phyloP scores from a whole-genome alignment of 2,113 vertebrate genomes.

The Stomatorhinus ivindoensis region DNA sequence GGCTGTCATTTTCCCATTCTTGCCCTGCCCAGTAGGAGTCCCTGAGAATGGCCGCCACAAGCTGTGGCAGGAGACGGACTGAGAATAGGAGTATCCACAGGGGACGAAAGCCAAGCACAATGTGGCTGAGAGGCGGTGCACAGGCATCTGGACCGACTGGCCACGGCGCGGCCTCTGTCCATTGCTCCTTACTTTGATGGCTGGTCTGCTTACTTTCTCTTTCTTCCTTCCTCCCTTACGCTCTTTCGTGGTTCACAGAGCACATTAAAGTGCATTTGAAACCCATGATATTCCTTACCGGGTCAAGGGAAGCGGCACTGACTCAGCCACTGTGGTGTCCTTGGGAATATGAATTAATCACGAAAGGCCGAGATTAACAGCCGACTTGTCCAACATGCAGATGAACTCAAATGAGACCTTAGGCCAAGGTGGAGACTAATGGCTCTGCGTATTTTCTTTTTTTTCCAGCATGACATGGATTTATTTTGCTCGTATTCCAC shows the following conservation, averaged over 20 bases:
- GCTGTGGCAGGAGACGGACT: background rate
- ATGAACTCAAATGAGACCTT: background rate
- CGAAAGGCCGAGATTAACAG: constrained; percentile 9
- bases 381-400: background rate
- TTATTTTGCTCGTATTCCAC: constrained; percentile 46
- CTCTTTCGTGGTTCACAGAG: background rate
- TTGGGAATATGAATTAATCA: constrained; percentile 31
- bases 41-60: constrained; percentile 5
- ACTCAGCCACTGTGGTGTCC: background rate
- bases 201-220: background rate
- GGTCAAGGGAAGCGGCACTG: background rate
- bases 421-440: constrained; percentile 36
- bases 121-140: background rate
- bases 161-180: background rate
- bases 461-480: constrained; percentile 51
- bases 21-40: constrained; percentile 20
- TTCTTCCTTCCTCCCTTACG: background rate
- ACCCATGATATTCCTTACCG: background rate
- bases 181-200: background rate
- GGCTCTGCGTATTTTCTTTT: constrained; percentile 11
- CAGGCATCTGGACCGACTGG: background rate
- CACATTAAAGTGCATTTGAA: background rate
- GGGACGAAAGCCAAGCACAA: constrained; percentile 9
- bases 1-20: constrained; percentile 13
- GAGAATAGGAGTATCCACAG: constrained; percentile 8